Conservation (phyloP, 2,113 vertebrate species). For the Psittacara wagleri region DNA sequence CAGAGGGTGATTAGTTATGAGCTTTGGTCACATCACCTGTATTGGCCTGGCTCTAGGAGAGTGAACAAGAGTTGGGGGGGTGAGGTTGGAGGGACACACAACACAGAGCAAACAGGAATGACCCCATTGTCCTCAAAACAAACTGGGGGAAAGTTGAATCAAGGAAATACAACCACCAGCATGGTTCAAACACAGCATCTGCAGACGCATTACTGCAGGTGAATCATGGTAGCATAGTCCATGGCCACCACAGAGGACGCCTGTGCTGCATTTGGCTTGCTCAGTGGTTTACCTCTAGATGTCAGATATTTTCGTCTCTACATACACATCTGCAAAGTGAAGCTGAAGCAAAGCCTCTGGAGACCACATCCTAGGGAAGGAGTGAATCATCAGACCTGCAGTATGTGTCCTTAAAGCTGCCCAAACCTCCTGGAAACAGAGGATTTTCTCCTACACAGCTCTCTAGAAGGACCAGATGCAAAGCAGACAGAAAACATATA, state of each 20-base stretch:
- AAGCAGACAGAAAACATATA: not conserved
- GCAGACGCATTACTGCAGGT: not conserved
- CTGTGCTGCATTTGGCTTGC: not conserved
- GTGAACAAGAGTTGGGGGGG: too few species aligned
- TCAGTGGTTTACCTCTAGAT: not conserved
- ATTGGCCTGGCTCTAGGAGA: not conserved
- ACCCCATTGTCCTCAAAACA: not conserved
- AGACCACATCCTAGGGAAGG: too few species aligned
- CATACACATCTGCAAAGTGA: accelerated
- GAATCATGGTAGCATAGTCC: not conserved
- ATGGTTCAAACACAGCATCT: not conserved
- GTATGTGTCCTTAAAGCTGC: not conserved
- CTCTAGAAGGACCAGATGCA: not conserved
- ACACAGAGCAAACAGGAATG: not conserved
- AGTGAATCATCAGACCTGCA: not conserved
- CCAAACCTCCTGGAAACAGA: not conserved
- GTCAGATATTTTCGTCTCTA: not conserved
- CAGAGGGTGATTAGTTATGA: too few species aligned
- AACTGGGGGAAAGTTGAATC: not conserved
- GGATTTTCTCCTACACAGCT: not conserved
- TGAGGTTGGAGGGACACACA: accelerated
- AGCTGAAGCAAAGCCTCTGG: not conserved
- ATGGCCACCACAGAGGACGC: not conserved
- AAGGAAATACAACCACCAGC: too few species aligned
- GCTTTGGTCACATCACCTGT: not conserved